Base-by-base conservation (phyloP, 1,140 invertebrate genomes). In the Dolichoris vasculosae region DNA sequence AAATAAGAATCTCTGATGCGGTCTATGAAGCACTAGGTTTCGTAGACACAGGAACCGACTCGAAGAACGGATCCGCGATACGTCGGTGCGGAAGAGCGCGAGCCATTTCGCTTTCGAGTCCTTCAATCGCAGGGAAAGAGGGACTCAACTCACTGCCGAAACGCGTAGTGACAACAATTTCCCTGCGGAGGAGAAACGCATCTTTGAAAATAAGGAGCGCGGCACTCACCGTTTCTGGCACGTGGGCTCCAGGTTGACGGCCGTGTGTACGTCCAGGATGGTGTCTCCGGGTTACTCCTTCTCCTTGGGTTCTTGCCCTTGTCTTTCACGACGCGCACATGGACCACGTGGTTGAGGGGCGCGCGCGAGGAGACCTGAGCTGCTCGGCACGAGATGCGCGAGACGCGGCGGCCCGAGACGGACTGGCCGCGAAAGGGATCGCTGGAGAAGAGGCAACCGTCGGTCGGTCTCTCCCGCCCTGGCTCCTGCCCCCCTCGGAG, bases 211-310 rank as follows among this genome's bases (percentile, higher is more conserved):
- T n/a, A n/a, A n/a, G n/a, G n/a, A 64, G 30, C 59, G 7, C 4
- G 64, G 75, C 76, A 86, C 89, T 91, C 86, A 94, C 94, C 94
- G 91, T 91, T 94, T 94, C 55, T 94, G 94, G 89, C 93, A 94
- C 92, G 94, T 92, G 90, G 94, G 90, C 93, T 94, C 94, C 94
- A 94, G 93, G 91, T 92, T 94, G 93, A 93, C 91, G 90, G 92
- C 90, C 87, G 88, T 90, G 90, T 90, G 90, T 88, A 89, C 90
- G 88, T 94, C 92, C 92, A 94, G 90, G 90, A 88, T 88, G 67
- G 1, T 63, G 17, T 35, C 32, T 26, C 43, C 51, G 9, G 38
- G 69, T 6, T 4, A 26, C 82, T 81, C 51, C 46, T 1, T 30
- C 7, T 48, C 20, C 20, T 3, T 15, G 71, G n/a, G n/a, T n/a